Evolutionary conservation across 2,888 invertebrate species (phyloP).

Genomic region (Heliconius aoede): DNA sequence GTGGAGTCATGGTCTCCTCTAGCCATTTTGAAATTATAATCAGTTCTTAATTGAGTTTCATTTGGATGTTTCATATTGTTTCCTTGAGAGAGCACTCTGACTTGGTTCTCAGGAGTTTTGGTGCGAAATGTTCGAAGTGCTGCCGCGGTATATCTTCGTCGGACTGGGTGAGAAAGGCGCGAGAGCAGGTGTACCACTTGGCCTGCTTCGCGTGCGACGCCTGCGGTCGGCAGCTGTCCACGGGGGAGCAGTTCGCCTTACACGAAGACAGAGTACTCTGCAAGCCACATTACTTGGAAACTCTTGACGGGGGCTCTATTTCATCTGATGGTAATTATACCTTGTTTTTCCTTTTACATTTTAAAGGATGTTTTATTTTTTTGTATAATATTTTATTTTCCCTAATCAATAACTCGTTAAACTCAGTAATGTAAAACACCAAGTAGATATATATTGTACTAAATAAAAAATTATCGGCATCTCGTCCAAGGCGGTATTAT

Average conservation of each 20-base stretch:
- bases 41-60: neutral
- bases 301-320: slow-evolving; percentile 95
- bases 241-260: slow-evolving; percentile 98
- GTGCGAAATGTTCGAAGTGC: slow-evolving; percentile 98
- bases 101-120: slow-evolving; percentile 90
- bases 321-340: slow-evolving; percentile 90
- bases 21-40: slow-evolving; percentile 3
- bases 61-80: slow-evolving; percentile 19
- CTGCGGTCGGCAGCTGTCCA: slow-evolving; percentile 95
- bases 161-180: slow-evolving; percentile 98
- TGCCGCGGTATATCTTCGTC: slow-evolving; percentile 95
- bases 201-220: slow-evolving; percentile 99
- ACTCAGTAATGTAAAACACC: neutral
- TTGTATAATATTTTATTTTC: neutral
- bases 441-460: slow-evolving; percentile 1
- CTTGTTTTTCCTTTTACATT: neutral
- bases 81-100: slow-evolving; percentile 12
- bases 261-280: slow-evolving; percentile 97
- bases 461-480: slow-evolving; percentile 7
- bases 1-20: slow-evolving; percentile 2
- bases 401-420: neutral
- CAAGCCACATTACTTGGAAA: slow-evolving; percentile 98
- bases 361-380: neutral
- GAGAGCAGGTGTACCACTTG: slow-evolving; percentile 97
- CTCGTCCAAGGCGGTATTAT: slow-evolving; percentile 2